A percentile compares a stretch with the other conserved stretches of the same genome.
Evolutionary conservation across 2,888 invertebrate genomes (phyloP).

Genomic region (Steinernema hermaphroditum): DNA sequence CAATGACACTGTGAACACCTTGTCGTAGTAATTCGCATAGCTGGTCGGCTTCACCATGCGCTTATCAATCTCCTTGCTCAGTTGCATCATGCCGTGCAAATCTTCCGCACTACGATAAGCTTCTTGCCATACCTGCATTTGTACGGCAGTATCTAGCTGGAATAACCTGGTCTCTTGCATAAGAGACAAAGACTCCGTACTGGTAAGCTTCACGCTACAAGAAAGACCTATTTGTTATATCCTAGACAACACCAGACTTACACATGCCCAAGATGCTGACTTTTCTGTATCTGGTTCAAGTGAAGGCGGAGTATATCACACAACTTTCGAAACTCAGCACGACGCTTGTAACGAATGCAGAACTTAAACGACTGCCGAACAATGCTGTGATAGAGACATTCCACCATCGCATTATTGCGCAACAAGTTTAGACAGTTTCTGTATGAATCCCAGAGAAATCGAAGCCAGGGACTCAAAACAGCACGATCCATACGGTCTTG

Average conservation of each 20-base stretch:
- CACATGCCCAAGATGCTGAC: conserved; percentile 64
- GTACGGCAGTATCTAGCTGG: conserved; percentile 94
- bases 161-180: conserved; percentile 93
- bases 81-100: conserved; percentile 89
- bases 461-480: conserved; percentile 97
- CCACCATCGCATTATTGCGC: conserved; percentile 88
- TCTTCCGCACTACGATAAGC: conserved; percentile 83
- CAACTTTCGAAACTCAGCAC: conserved; percentile 95
- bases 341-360: conserved; percentile 92
- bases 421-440: conserved; percentile 95
- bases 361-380: conserved; percentile 89
- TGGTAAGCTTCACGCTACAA: conserved; percentile 76
- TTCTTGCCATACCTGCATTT: conserved; percentile 98
- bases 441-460: conserved; percentile 99
- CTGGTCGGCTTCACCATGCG: conserved; percentile 87
- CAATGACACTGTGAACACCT: conserved; percentile 71
- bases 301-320: conserved; percentile 95
- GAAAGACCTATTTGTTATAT: background rate
- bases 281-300: conserved; percentile 91
- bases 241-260: conserved; percentile 35
- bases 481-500: conserved; percentile 93
- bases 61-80: conserved; percentile 76
- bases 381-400: conserved; percentile 94
- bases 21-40: conserved; percentile 98
- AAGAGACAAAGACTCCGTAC: conserved; percentile 92